A percentile compares a stretch with the other conserved stretches of the same genome.
phyloP scores from a whole-genome alignment of 2,888 invertebrate species.

The Siphlonurus alternatus region DNA sequence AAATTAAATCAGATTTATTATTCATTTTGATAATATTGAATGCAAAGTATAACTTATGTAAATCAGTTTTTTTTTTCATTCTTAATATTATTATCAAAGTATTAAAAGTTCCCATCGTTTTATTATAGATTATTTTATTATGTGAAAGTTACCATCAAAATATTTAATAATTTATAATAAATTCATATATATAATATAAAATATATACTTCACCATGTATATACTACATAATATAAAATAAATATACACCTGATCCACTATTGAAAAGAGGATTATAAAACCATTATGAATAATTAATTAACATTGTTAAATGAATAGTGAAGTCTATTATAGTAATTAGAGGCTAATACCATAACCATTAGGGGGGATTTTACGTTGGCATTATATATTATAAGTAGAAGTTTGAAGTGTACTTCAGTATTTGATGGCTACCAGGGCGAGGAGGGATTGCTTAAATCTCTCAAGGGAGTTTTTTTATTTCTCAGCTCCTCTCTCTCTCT shows the following conservation, averaged over 20 bases:
- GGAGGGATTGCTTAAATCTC: too few relatives aligned
- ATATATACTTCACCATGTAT: neutral
- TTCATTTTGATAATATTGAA: too few relatives aligned
- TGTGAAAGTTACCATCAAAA: neutral
- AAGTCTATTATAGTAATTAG: constrained; percentile 3
- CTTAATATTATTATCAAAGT: too few relatives aligned
- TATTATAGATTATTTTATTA: too few relatives aligned
- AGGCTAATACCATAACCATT: constrained; percentile 4
- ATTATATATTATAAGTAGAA: neutral
- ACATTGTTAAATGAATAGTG: constrained; percentile 3
- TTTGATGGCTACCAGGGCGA: too few relatives aligned
- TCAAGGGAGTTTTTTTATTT: too few relatives aligned
- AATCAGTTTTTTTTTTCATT: too few relatives aligned
- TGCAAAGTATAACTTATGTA: too few relatives aligned
- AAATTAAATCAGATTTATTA: too few relatives aligned
- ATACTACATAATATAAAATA: neutral
- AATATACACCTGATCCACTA: neutral
- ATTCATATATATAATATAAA: neutral
- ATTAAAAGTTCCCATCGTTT: too few relatives aligned
- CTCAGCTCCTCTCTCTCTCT: neutral
- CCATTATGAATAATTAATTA: constrained; percentile 3
- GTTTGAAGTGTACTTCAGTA: neutral
- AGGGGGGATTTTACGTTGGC: neutral
- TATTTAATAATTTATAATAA: neutral
- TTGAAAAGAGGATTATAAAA: constrained; percentile 1